Conservation (phyloP, 2,888 invertebrate species). For the Macrostomum cliftonense region DNA sequence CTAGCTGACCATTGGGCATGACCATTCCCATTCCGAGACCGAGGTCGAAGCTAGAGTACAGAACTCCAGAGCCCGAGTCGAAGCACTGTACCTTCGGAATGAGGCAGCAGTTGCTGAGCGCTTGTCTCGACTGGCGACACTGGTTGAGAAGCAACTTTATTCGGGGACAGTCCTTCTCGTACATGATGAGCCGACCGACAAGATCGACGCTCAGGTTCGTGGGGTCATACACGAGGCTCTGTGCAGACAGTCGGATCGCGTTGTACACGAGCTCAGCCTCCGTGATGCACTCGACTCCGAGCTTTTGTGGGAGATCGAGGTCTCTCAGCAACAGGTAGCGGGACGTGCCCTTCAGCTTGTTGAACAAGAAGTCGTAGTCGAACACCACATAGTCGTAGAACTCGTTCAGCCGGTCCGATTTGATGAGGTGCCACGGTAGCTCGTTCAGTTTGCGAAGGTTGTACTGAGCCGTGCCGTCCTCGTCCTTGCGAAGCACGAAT, state of each 20-base stretch:
- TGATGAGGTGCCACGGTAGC: conserved; percentile 22
- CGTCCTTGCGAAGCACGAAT: background rate
- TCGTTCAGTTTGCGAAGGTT: conserved; percentile 27
- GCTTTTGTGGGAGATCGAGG: background rate
- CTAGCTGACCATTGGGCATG: background rate
- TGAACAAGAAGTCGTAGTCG: conserved; percentile 2
- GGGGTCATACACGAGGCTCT: conserved; percentile 3
- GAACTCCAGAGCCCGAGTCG: background rate
- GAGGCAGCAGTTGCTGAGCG: background rate
- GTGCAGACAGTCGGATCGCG: conserved; percentile 1
- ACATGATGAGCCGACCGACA: background rate
- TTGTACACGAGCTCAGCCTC: conserved; percentile 3
- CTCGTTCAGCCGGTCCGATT: conserved; percentile 1
- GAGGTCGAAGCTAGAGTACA: background rate
- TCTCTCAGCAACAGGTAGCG: conserved; percentile 1
- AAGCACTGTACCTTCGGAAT: background rate
- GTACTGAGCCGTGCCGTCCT: conserved; percentile 14
- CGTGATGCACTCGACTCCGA: background rate
- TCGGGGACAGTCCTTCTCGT: background rate
- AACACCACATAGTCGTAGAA: conserved; percentile 2
- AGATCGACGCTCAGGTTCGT: background rate
- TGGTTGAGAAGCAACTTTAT: background rate
- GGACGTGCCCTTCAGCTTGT: background rate
- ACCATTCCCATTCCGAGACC: background rate
- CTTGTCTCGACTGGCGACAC: background rate